phyloP scores from a whole-genome alignment of 2,113 vertebrate species.

The Marcusenius ussheri region DNA sequence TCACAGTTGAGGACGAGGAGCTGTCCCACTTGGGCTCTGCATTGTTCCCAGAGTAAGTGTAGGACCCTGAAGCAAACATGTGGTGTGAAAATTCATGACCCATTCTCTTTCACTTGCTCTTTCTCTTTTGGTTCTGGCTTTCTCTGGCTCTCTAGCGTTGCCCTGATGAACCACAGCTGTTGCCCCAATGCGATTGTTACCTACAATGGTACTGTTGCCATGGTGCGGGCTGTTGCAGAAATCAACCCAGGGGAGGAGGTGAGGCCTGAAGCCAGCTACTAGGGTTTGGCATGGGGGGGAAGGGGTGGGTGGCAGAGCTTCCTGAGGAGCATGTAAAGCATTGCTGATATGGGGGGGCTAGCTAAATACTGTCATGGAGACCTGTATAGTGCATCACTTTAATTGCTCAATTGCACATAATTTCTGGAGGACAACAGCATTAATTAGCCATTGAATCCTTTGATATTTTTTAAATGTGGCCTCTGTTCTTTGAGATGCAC shows the following conservation, averaged over 20 bases:
- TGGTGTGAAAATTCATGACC: neutral
- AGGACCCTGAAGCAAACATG: conserved; percentile 2
- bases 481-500: neutral
- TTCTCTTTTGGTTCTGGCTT: neutral
- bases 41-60: conserved; percentile 86
- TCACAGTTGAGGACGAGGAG: conserved; percentile 93
- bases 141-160: conserved; percentile 63
- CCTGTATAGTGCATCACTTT: neutral
- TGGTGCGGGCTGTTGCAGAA: conserved; percentile 80
- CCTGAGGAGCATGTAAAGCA: neutral
- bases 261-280: conserved; percentile 31
- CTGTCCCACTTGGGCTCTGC: conserved; percentile 88
- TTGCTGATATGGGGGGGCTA: neutral
- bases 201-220: conserved; percentile 75
- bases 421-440: neutral
- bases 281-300: neutral
- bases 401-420: neutral
- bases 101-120: neutral
- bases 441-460: neutral
- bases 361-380: neutral
- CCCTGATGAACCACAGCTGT: conserved; percentile 93
- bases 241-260: conserved; percentile 88
- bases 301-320: neutral
- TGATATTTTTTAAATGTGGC: neutral
- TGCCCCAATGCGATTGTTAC: conserved; percentile 90